phyloP scores from a whole-genome alignment of 1,140 invertebrate species.

The Caenorhabditis remanei region DNA sequence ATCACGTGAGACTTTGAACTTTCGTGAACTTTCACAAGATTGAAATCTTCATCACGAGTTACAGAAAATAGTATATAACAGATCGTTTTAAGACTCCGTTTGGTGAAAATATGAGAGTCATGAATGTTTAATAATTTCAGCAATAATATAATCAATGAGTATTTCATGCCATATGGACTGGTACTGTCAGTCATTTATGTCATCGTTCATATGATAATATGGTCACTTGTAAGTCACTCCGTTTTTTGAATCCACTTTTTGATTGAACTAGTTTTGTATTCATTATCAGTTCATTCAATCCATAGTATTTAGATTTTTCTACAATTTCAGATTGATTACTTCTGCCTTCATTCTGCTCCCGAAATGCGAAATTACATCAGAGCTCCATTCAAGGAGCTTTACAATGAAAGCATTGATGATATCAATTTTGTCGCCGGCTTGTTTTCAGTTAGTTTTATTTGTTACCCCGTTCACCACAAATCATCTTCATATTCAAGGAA shows the following conservation, averaged over 20 bases:
- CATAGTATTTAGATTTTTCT: too few species aligned
- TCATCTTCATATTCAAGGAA: background rate
- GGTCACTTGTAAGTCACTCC: background rate
- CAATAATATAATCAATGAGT: constrained; percentile 7
- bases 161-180: constrained; percentile 15
- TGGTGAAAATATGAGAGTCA: too few species aligned
- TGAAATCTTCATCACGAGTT: too few species aligned
- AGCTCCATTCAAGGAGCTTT: background rate
- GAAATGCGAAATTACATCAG: constrained; percentile 11
- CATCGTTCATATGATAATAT: background rate
- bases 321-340: background rate
- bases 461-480: background rate
- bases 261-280: too few species aligned
- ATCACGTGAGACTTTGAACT: too few species aligned
- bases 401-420: constrained; percentile 14
- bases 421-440: constrained; percentile 29
- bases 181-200: constrained; percentile 2
- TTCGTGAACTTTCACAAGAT: too few species aligned
- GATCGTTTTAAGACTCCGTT: too few species aligned
- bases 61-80: too few species aligned
- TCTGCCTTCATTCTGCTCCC: constrained; percentile 2
- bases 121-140: background rate
- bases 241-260: background rate
- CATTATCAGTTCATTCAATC: too few species aligned
- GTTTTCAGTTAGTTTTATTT: background rate